Evolutionary conservation across 1,140 invertebrate genomes (phyloP), one percentile per base, ranked within the genome.

Genomic region (Pectinophora gossypiella): DNA sequence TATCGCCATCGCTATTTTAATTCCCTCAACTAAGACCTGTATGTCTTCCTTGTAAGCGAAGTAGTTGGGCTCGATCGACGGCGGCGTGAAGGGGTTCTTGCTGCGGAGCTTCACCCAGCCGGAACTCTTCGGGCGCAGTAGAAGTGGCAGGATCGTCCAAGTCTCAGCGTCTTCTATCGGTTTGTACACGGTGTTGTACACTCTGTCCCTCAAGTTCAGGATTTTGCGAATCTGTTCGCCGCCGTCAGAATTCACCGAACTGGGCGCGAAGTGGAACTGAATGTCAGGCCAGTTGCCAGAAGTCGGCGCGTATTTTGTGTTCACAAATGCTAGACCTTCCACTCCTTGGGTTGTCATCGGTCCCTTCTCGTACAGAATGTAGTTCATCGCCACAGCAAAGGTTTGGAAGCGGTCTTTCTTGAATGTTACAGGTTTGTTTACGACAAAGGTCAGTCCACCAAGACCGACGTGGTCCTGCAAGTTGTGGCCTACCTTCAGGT

Each of bases 41-140:
- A 96, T 89, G 59, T 97, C 95, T 62, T 94, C 91, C 54, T 91
- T 91, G 59, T 96, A 91, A 0, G 94, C 92, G 68, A 98, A 95
- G 67, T 98, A 98, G 67, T 97, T 97, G 0, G 97, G 96, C 76
- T 96, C 94, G n/a, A 99, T 94, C 2, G 94, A 90, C 0, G 97
- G 97, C 64, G 94, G 91, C 1, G 94, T 90, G 7, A 92, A 90
- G 0, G 97, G 97, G 84, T 99, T 93, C 19, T 85, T 89, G 22
- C 91, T 95, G 52, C 91, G 91, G 0, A 98, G 70, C n/a, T 92
- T 90, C 3, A 98, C 88, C 90, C 92, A 93, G 0, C 97, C 97
- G 0, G 90, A 91, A 71, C 96, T 97, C 68, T 92, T 93, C 0
- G 97, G 96, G 3, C 96, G 88, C 21, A 98, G 75, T 0, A 97